Percentiles rank a stretch among this genome's conserved stretches.
Conservation (phyloP, 2,113 vertebrate species). For the Bufo bufo region DNA sequence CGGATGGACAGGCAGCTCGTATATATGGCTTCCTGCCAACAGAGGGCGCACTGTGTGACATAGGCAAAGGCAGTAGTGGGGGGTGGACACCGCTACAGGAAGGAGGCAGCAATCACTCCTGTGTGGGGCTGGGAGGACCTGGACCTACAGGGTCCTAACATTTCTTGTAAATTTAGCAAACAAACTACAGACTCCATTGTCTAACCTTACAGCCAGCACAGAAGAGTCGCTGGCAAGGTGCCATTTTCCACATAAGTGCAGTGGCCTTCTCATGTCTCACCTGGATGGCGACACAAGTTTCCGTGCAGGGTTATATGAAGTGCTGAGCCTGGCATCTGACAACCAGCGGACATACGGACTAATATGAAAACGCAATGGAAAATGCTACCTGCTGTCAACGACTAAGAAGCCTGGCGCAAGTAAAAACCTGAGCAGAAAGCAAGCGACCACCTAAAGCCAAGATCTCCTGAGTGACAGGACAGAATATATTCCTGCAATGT, state of each 20-base stretch:
- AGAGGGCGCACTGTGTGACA: no score
- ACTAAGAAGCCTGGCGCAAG: neutral
- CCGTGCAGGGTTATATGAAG: neutral
- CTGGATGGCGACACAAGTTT: neutral
- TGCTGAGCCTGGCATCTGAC: neutral
- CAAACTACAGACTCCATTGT: neutral
- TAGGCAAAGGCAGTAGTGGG: no score
- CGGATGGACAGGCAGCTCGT: no score
- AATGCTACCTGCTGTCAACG: neutral
- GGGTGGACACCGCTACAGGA: no score
- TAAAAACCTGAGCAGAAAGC: neutral
- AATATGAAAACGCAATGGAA: neutral
- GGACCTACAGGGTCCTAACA: no score
- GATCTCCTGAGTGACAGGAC: no score
- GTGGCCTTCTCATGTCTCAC: neutral
- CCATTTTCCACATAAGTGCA: neutral
- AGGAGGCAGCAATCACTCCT: no score
- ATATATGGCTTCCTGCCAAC: no score
- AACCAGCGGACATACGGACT: neutral
- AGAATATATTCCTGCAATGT: no score
- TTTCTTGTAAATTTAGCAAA: neutral
- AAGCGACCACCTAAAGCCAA: neutral
- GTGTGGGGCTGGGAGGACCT: no score
- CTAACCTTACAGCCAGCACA: neutral
- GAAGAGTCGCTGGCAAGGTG: neutral